Conservation (phyloP, 2,888 invertebrate species). For the Enchytraeus crypticus region DNA sequence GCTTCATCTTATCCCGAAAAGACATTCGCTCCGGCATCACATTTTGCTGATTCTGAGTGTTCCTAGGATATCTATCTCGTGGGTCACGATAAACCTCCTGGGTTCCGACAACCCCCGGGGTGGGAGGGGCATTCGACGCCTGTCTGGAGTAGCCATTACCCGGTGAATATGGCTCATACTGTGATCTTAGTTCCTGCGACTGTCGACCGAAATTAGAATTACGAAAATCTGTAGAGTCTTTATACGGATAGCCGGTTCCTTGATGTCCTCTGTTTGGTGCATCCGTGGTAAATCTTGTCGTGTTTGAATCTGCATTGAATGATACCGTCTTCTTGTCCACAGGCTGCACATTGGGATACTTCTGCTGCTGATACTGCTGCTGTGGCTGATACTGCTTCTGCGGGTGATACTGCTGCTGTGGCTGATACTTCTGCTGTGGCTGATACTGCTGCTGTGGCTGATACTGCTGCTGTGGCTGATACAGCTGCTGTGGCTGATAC, state of each 20-base stretch:
- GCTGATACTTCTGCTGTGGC: neutral
- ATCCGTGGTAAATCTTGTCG: too few relatives aligned
- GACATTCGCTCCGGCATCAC: slow-evolving; percentile 68
- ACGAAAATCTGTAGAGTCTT: neutral
- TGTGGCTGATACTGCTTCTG: neutral
- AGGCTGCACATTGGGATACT: neutral
- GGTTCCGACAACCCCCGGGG: slow-evolving; percentile 66
- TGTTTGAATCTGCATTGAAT: neutral
- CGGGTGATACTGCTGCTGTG: neutral
- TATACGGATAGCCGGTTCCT: neutral
- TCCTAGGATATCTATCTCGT: slow-evolving; percentile 62
- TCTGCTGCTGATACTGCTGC: neutral
- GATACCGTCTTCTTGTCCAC: neutral
- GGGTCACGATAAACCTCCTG: slow-evolving; percentile 97
- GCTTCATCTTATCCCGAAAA: slow-evolving; percentile 98
- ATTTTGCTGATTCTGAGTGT: too few relatives aligned
- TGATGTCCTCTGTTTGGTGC: neutral
- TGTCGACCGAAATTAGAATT: neutral
- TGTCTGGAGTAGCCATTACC: neutral
- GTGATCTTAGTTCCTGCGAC: too few relatives aligned
- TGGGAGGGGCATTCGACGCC: slow-evolving; percentile 45
- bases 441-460: neutral
- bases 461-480: neutral
- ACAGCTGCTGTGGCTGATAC: too few relatives aligned
- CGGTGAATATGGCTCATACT: too few relatives aligned